Evolutionary conservation across 2,888 invertebrate genomes (phyloP).

Genomic region (Mythimna impura): DNA sequence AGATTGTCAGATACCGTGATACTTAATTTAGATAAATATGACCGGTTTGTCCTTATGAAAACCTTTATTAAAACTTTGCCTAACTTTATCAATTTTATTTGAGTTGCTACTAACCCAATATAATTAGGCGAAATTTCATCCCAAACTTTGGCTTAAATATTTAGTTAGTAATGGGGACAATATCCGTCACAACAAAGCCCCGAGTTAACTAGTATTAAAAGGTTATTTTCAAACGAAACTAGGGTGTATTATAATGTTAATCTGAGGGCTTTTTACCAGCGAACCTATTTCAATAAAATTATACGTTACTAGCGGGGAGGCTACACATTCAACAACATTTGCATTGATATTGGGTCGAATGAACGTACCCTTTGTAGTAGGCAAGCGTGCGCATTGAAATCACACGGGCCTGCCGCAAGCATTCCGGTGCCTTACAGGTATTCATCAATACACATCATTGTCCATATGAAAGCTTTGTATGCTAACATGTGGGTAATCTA

Average conservation of each 20-base stretch:
- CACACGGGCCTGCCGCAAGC: slow-evolving; percentile 46
- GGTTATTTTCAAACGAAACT: slow-evolving; percentile 25
- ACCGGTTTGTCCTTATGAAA: slow-evolving; percentile 38
- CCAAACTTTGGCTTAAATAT: slow-evolving; percentile 27
- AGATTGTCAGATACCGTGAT: slow-evolving; percentile 49
- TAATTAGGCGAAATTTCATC: slow-evolving; percentile 39
- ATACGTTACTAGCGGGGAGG: slow-evolving; percentile 25
- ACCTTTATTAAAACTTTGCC: slow-evolving; percentile 38
- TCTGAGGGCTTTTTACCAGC: slow-evolving; percentile 22
- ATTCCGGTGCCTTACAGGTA: slow-evolving; percentile 28
- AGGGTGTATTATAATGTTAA: slow-evolving; percentile 35
- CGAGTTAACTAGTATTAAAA: slow-evolving; percentile 38
- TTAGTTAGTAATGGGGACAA: slow-evolving; percentile 36
- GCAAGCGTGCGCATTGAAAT: slow-evolving; percentile 57
- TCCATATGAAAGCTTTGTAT: slow-evolving; percentile 27
- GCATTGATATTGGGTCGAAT: slow-evolving; percentile 59
- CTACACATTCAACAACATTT: slow-evolving; percentile 52
- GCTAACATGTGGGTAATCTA: slow-evolving; percentile 12
- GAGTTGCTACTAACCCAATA: slow-evolving; percentile 35
- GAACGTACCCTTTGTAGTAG: slow-evolving; percentile 54
- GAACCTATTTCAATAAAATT: slow-evolving; percentile 43
- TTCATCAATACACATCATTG: slow-evolving; percentile 44
- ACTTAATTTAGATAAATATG: slow-evolving; percentile 54
- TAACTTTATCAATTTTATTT: slow-evolving; percentile 41
- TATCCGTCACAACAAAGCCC: slow-evolving; percentile 38